Evolutionary conservation across 2,797 vertebrate species (phyloP).

Genomic region (Coilia nasus): DNA sequence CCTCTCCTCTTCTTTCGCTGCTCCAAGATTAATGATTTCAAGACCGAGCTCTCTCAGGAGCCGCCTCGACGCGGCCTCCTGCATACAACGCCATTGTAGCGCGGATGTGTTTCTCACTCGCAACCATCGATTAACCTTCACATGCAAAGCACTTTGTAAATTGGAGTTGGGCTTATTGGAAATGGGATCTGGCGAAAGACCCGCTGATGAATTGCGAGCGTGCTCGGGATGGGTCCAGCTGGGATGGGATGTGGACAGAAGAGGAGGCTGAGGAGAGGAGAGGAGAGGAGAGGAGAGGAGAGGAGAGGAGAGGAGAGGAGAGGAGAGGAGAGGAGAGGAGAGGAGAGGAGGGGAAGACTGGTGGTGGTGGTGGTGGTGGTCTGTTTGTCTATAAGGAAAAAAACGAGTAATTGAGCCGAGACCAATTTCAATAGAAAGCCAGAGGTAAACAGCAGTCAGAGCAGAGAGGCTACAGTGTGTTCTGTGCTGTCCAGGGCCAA

Average conservation of each 20-base stretch:
- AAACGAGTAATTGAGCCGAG: conserved; percentile 49
- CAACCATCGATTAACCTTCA: conserved; percentile 62
- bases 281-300: too few species aligned
- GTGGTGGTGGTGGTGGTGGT: not conserved
- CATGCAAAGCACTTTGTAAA: conserved; percentile 55
- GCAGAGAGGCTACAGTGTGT: not conserved
- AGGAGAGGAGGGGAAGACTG: not conserved
- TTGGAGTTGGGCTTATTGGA: conserved; percentile 56
- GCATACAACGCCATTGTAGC: conserved; percentile 33
- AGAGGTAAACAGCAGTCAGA: conserved; percentile 2
- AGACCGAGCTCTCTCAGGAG: not conserved
- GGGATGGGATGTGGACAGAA: conserved; percentile 8
- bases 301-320: not conserved
- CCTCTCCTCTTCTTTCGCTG: conserved; percentile 34
- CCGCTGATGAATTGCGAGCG: conserved; percentile 44
- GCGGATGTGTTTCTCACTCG: conserved; percentile 18
- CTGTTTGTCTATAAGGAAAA: conserved; percentile 36
- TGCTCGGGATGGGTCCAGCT: conserved; percentile 29
- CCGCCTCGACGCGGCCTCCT: conserved; percentile 30
- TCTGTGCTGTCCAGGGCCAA: not conserved
- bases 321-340: too few species aligned
- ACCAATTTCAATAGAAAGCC: conserved; percentile 46
- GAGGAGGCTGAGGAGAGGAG: not conserved
- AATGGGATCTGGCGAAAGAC: conserved; percentile 51
- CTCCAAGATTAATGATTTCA: conserved; percentile 36